These are phyloP conservation scores for Parazoanthus atlanticus DNA, from an alignment of 92 coral and sea anemone genomes.

Conservation along the genomic window DNA sequence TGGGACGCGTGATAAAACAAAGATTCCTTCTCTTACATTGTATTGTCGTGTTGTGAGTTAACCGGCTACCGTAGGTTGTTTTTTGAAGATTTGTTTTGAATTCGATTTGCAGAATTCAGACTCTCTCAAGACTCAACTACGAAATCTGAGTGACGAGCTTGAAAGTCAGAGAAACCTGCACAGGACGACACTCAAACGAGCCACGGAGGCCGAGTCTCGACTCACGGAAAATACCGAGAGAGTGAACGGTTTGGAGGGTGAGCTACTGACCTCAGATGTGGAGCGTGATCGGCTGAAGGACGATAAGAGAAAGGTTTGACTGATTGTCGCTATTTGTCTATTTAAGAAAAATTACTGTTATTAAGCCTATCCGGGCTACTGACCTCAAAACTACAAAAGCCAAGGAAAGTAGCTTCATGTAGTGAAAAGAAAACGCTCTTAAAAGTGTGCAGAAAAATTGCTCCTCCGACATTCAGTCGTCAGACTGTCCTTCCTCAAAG, in stretches of 20 bases:
- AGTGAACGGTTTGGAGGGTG: constrained; percentile 92
- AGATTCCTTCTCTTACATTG: too few relatives aligned
- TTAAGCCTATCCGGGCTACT: too few relatives aligned
- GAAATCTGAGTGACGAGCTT: constrained; percentile 86
- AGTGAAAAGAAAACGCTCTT: too few relatives aligned
- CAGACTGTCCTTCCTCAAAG: too few relatives aligned
- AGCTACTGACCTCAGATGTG: constrained; percentile 89
- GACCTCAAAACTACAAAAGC: too few relatives aligned
- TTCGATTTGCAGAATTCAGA: constrained; percentile 72
- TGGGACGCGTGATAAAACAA: too few relatives aligned
- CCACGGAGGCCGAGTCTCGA: constrained; percentile 90
- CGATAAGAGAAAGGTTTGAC: constrained; percentile 85
- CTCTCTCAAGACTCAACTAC: constrained; percentile 71
- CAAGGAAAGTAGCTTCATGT: too few relatives aligned
- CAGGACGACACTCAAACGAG: constrained; percentile 92
- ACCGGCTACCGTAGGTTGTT: too few relatives aligned
- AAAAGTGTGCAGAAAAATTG: too few relatives aligned
- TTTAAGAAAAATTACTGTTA: neutral
- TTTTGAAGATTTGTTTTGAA: constrained; percentile 4
- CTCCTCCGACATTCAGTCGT: too few relatives aligned
- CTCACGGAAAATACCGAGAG: constrained; percentile 86
- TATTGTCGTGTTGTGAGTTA: neutral
- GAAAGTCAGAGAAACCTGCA: constrained; percentile 94
- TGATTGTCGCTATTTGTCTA: neutral
- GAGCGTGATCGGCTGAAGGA: constrained; percentile 94